These are phyloP conservation scores for Cinclus mexicanus DNA, from an alignment of 2,113 vertebrate species.

Conservation along the genomic window DNA sequence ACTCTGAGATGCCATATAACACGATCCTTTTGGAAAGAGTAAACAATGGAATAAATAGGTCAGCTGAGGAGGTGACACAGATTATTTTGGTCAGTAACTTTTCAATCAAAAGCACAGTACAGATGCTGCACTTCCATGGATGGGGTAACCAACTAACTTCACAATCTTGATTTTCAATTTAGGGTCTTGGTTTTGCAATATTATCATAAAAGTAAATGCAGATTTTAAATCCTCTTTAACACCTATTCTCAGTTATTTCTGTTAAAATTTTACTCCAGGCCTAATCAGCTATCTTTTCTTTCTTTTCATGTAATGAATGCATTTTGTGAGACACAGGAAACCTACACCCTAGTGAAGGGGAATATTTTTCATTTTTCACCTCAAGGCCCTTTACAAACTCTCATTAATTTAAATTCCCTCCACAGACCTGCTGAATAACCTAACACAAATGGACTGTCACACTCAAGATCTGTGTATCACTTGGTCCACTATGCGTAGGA, in stretches of 20 bases:
- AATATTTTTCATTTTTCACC: conserved; percentile 48
- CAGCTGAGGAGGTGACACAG: neutral
- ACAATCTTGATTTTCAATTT: neutral
- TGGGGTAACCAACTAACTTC: neutral
- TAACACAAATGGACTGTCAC: conserved; percentile 11
- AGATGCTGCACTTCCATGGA: neutral
- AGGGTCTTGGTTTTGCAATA: neutral
- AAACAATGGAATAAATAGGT: neutral
- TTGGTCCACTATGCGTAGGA: neutral
- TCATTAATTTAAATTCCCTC: conserved; percentile 48
- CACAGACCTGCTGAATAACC: conserved; percentile 5
- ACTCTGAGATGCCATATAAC: neutral
- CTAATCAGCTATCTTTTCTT: neutral
- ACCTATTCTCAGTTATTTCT: neutral
- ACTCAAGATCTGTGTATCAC: neutral
- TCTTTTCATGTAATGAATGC: neutral
- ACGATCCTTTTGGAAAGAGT: neutral
- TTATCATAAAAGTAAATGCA: neutral
- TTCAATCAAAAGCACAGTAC: neutral
- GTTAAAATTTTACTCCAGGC: neutral
- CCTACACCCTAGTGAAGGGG: neutral
- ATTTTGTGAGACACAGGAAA: neutral
- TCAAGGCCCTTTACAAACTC: conserved; percentile 1
- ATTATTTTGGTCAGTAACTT: neutral
- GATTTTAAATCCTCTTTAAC: neutral